phyloP scores from a whole-genome alignment of 1,140 invertebrate species.

The Bemisia tabaci region DNA sequence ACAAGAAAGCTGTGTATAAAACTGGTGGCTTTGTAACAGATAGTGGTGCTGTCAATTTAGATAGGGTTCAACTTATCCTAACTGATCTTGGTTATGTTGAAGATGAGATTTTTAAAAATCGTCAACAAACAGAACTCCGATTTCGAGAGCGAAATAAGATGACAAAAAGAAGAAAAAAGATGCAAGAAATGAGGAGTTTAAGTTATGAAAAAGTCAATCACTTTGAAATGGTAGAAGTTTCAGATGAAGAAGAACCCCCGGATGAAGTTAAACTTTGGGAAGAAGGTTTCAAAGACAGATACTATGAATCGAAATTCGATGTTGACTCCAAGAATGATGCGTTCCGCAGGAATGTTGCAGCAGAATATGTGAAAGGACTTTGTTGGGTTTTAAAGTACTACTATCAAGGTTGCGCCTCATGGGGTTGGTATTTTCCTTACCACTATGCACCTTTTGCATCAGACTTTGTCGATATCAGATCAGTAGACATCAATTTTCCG shows the following conservation, averaged over 20 bases:
- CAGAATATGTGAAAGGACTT: conserved; percentile 88
- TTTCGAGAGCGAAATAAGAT: conserved; percentile 66
- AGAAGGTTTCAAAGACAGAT: conserved; percentile 94
- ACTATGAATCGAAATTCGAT: conserved; percentile 96
- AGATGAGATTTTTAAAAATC: conserved; percentile 92
- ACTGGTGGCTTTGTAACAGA: conserved; percentile 91
- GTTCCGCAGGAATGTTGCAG: conserved; percentile 71
- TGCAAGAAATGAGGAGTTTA: conserved; percentile 8
- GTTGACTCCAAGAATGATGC: conserved; percentile 62
- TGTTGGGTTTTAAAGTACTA: conserved; percentile 98
- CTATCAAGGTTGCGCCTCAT: conserved; percentile 97
- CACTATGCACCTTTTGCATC: conserved; percentile 99
- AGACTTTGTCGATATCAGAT: conserved; percentile 87
- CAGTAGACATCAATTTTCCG: conserved; percentile 75
- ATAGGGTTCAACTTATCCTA: conserved; percentile 89
- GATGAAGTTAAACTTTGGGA: conserved; percentile 96
- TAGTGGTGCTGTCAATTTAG: conserved; percentile 83
- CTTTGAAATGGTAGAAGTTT: conserved; percentile 32
- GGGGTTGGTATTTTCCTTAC: conserved; percentile 99
- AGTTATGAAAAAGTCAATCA: conserved; percentile 21
- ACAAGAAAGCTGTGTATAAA: conserved; percentile 90
- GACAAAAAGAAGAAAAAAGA: conserved; percentile 37
- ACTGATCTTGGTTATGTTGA: conserved; percentile 83
- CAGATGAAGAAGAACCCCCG: conserved; percentile 60
- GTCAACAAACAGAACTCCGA: conserved; percentile 71